Base-by-base conservation (phyloP, 2,888 invertebrate genomes). In the Yponomeuta sedellus region DNA sequence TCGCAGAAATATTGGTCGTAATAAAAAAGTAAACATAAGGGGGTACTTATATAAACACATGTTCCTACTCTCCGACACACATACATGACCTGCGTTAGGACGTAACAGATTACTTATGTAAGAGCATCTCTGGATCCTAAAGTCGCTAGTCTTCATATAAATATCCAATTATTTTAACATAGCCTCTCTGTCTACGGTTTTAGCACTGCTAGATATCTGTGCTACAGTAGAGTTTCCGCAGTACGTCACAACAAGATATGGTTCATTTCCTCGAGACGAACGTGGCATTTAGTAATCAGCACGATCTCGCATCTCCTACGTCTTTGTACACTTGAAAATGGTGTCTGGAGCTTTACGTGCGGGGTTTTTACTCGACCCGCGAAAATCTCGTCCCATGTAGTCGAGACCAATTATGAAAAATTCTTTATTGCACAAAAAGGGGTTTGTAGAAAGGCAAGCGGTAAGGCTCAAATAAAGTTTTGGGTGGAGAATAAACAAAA, bases 231-330 rank as follows among this genome's bases (percentile, higher is more conserved):
- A 69, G 71, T 74, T 75, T 77, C 76, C 77, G 74, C 70, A 19
- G 34, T 68, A 72, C 72, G 70, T 71, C 73, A 69, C 70, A 67
- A 73, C 67, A 71, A 75, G 73, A 74, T 75, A 75, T 75, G 72
- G 72, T 72, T 75, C 77, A 77, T 77, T 77, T 77, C 78, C 77
- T 72, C 70, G 25, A 62, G 62, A 62, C 62, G 39, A 62, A 71
- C 68, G 68, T 71, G 67, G 69, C 68, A 66, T 72, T 70, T 67
- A n/a, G 64, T 63, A 61, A 67, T 64, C 65, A 40, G 12, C 52
- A 52, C 58, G 61, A 65, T 65, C 65, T 65, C 65, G 34, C 64
- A 52, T 52, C 44, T 52, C 12, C 16, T 52, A 52, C 44, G 44
- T 16, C 44, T 52, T 52, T 52, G 44, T 52, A 52, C 44, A 52